Conservation (phyloP, 2,113 vertebrate genomes). For the Phodopus roborovskii region DNA sequence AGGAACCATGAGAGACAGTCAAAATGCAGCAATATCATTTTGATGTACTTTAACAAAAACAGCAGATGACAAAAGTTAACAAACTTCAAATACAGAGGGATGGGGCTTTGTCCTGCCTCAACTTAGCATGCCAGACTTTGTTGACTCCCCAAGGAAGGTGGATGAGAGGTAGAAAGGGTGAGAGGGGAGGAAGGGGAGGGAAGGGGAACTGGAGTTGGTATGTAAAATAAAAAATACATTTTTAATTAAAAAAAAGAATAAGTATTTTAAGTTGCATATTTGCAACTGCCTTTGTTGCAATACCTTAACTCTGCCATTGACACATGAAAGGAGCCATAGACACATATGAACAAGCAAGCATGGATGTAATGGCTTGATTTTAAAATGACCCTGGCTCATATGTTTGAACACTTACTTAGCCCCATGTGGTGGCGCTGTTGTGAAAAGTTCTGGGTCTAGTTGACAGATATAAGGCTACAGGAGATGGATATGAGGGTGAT, state of each 20-base stretch:
- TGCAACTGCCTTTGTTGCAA: not conserved
- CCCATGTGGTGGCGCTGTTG: not conserved
- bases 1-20: not conserved
- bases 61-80: not conserved
- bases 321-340: not conserved
- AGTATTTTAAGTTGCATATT: not conserved
- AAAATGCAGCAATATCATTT: not conserved
- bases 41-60: not conserved
- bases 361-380: not conserved
- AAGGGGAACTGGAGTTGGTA: too few relatives aligned
- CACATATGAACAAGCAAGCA: not conserved
- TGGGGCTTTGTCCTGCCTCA: too few relatives aligned
- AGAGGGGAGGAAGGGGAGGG: too few relatives aligned
- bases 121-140: too few relatives aligned
- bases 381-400: not conserved
- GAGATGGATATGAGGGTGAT: not conserved
- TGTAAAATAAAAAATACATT: too few relatives aligned
- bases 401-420: not conserved
- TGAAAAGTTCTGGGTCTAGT: not conserved
- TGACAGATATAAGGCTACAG: not conserved
- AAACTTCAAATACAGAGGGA: not conserved
- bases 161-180: too few relatives aligned
- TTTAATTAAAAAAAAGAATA: not conserved
- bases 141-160: too few relatives aligned
- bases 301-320: not conserved